These are phyloP conservation scores for Saguinus midas DNA, from an alignment of 2,113 vertebrate genomes.

Conservation along the genomic window DNA sequence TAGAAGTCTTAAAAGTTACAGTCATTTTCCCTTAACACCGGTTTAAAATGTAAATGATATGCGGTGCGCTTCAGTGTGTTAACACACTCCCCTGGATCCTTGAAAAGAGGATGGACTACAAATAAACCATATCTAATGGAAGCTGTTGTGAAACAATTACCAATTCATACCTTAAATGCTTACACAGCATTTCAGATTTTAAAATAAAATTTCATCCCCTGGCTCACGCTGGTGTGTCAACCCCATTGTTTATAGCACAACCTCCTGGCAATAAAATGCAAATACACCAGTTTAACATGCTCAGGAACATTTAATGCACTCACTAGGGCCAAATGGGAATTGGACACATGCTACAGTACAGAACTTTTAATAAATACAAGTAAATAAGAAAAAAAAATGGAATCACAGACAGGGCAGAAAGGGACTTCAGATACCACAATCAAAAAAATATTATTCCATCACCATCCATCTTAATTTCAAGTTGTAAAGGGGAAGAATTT, in stretches of 20 bases:
- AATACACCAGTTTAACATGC: conserved; percentile 35
- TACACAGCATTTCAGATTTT: conserved; percentile 77
- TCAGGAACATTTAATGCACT: neutral
- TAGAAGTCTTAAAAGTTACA: conserved; percentile 56
- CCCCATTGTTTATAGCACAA: conserved; percentile 61
- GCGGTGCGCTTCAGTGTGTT: conserved; percentile 19
- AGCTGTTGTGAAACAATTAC: conserved; percentile 59
- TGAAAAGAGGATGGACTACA: conserved; percentile 59
- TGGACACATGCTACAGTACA: neutral
- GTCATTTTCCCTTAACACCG: neutral
- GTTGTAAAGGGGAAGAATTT: neutral
- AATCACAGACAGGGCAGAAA: neutral
- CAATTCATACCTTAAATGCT: conserved; percentile 59
- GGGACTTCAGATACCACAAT: neutral
- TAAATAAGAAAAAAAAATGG: neutral
- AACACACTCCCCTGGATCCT: neutral
- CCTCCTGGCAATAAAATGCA: conserved; percentile 68
- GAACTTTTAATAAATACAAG: neutral
- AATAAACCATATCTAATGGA: conserved; percentile 73
- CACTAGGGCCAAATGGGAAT: neutral
- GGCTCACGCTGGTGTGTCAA: neutral
- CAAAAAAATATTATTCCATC: neutral
- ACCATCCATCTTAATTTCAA: neutral
- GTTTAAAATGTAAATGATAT: conserved; percentile 69
- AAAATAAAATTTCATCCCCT: conserved; percentile 68